Evolutionary conservation across 30 jellyfish, hydroid and myxozoan genomes (phyloP).

Genomic region (Chrysaora quinquecirrha): DNA sequence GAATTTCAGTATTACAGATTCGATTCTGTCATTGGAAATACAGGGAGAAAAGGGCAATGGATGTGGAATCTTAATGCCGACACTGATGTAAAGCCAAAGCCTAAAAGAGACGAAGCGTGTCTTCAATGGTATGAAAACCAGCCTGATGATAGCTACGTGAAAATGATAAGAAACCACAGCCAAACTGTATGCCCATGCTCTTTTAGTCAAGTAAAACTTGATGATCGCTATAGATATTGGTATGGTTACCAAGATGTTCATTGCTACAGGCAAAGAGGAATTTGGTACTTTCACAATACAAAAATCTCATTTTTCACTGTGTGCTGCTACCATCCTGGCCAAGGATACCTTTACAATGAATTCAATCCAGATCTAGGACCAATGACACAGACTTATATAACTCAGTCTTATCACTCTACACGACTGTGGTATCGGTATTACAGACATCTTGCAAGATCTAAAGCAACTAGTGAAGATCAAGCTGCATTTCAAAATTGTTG

Average conservation of each 20-base stretch:
- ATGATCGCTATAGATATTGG: slow-evolving; percentile 15
- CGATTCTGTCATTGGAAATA: slow-evolving; percentile 47
- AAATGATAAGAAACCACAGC: slow-evolving; percentile 3
- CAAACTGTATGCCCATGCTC: slow-evolving; percentile 39
- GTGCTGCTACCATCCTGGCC: slow-evolving; percentile 29
- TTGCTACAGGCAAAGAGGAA: slow-evolving; percentile 28
- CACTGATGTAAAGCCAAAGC: too few species aligned
- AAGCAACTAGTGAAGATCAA: slow-evolving; percentile 22
- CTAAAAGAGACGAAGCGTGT: slow-evolving; percentile 44
- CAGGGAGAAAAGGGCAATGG: slow-evolving; percentile 48
- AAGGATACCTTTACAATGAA: too few species aligned
- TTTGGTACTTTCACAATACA: slow-evolving; percentile 26
- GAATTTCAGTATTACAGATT: not conserved
- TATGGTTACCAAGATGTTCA: slow-evolving; percentile 7
- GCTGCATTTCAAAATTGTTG: slow-evolving; percentile 29
- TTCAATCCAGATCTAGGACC: too few species aligned
- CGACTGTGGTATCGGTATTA: not conserved
- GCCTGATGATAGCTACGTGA: not conserved
- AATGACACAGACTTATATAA: slow-evolving; percentile 11
- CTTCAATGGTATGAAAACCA: slow-evolving; percentile 35
- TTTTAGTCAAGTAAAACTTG: slow-evolving; percentile 1
- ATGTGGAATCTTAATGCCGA: slow-evolving; percentile 30
- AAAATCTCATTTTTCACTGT: slow-evolving; percentile 13
- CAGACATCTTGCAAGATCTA: slow-evolving; percentile 3
- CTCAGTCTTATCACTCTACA: slow-evolving; percentile 8